Base-by-base conservation (phyloP, 2,113 vertebrate genomes). In the mouse (Mus musculus) region DNA sequence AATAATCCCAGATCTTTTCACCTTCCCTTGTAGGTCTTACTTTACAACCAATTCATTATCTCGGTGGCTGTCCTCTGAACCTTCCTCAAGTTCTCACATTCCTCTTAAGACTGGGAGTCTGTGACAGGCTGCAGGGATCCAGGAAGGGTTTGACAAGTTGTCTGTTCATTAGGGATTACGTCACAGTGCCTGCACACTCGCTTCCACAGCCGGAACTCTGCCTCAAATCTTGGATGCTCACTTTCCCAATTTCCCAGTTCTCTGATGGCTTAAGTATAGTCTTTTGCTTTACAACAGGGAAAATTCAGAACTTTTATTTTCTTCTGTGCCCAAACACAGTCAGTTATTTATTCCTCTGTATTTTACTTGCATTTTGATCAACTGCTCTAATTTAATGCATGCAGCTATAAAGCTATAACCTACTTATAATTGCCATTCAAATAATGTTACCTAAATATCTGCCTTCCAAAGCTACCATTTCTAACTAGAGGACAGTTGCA, bases 1-100 rank as follows among this genome's bases (percentile, higher is more conserved):
- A 98, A 97, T 98, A 93, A 97, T 96, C 97, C 96, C 88, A 93
- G 96, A 94, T 98, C 97, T 96, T 96, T 97, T 97, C 95, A 97
- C 97, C 97, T 98, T 96, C 96, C 82, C 97, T 96, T 97, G 96
- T 97, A 97, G 97, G 97, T 97, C 97, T 97, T 95, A 92, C 93
- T 97, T 97, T 97, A 97, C 97, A 97, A 96, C 95, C 95, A 92
- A 97, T 97, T 95, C 96, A 95, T 98, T 98, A 98, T 98, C 97
- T 96, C 93, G 89, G 97, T 93, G 88, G 92, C 90, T 96, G 95
- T 97, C 97, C 96, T 97, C 96, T 97, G 97, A 96, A 96, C 95
- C 28, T 77, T 95, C 88, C 92, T 94, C 92, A 90, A 91, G 92
- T 97, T 92, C 95, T 96, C 95, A 96, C 97, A 97, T 97, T 96